A percentile compares a stretch with the other conserved stretches of the same genome.
Evolutionary conservation across 2,113 vertebrate genomes (phyloP).

Genomic region (Eidolon helvum): DNA sequence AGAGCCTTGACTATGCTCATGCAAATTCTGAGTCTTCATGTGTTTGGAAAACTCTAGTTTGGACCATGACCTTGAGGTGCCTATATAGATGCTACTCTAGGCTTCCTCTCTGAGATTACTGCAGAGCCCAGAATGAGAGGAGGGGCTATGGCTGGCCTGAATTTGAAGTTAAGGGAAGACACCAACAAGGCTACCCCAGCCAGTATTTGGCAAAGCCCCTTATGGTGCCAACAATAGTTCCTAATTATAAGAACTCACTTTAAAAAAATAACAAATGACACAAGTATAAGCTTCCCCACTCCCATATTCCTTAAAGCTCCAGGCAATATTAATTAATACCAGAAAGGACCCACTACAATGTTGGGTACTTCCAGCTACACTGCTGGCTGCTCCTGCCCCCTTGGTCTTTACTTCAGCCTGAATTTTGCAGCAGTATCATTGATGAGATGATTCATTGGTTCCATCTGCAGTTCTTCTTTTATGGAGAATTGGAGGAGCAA

Average conservation of each 20-base stretch:
- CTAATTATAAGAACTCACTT: not conserved
- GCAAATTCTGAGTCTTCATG: not conserved
- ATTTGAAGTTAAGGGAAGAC: not conserved
- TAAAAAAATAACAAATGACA: not conserved
- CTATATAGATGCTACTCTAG: not conserved
- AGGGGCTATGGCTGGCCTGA: not conserved
- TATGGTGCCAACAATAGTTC: not conserved
- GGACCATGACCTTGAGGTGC: not conserved
- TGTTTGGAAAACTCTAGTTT: not conserved
- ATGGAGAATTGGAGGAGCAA: not conserved
- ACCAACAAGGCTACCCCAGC: not conserved
- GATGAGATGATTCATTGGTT: not conserved
- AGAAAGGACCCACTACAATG: not conserved
- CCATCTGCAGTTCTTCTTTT: not conserved
- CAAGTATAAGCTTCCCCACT: not conserved
- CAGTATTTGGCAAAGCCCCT: not conserved
- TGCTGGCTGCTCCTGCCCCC: not conserved
- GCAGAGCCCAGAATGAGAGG: not conserved
- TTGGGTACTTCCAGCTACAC: not conserved
- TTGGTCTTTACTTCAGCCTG: not conserved
- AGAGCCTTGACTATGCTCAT: not conserved
- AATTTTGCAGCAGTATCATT: not conserved
- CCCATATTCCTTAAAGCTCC: not conserved
- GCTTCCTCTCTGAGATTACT: not conserved
- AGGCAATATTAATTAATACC: not conserved